Evolutionary conservation across 2,113 vertebrate species (phyloP).

Genomic region (Oryzias woworae): DNA sequence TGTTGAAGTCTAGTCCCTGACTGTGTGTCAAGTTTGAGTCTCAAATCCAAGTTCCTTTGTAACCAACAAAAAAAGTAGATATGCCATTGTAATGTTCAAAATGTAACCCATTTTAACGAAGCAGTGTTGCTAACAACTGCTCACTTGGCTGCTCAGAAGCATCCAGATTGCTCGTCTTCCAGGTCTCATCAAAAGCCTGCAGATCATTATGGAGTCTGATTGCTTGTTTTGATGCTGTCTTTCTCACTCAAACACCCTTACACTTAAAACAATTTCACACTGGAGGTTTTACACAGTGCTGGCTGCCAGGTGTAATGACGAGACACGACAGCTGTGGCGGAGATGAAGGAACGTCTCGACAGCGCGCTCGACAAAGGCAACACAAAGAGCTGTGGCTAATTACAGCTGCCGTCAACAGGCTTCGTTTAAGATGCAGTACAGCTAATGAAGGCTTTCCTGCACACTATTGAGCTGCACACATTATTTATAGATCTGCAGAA

Average conservation of each 20-base stretch:
- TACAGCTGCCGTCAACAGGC: conserved; percentile 55
- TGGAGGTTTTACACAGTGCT: conserved; percentile 24
- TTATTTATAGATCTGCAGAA: conserved; percentile 31
- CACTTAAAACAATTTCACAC: conserved; percentile 3
- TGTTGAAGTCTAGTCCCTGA: no score
- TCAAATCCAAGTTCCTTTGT: no score
- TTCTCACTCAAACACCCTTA: conserved; percentile 5
- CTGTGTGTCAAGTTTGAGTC: no score
- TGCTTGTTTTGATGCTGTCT: neutral
- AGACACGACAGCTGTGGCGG: conserved; percentile 33
- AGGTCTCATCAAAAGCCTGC: no score
- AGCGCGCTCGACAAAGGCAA: conserved; percentile 42
- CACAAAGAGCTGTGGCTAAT: conserved; percentile 64
- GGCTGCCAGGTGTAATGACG: conserved; percentile 40
- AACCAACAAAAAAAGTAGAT: no score
- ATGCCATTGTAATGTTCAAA: no score
- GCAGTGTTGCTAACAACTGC: no score
- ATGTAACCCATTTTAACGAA: no score
- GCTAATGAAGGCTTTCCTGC: conserved; percentile 42
- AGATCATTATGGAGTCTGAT: no score
- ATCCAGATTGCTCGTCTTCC: no score
- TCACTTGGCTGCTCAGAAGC: no score
- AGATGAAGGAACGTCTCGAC: conserved; percentile 45
- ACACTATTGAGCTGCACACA: conserved; percentile 27
- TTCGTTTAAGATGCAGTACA: conserved; percentile 48